These are phyloP conservation scores for Camponotus pennsylvanicus DNA, from an alignment of 1,140 invertebrate species.

Conservation along the genomic window DNA sequence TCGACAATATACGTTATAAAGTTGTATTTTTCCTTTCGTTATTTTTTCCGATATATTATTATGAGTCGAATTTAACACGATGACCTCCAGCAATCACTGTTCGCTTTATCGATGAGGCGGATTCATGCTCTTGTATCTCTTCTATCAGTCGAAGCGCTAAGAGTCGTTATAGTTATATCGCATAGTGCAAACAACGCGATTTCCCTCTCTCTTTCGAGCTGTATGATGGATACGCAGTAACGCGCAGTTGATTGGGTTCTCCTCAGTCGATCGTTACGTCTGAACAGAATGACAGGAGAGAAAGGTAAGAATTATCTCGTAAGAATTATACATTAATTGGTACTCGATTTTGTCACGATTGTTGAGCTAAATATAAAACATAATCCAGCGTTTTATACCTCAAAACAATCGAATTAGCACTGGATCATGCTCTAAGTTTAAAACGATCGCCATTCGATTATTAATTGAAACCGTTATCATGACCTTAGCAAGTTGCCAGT, in stretches of 20 bases:
- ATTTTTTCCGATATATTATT: neutral
- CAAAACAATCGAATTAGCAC: too few species aligned
- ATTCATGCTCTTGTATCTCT: neutral
- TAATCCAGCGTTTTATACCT: too few species aligned
- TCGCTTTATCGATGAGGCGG: neutral
- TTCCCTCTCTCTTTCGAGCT: neutral
- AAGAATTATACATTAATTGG: neutral
- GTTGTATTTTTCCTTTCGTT: neutral
- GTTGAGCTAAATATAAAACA: too few species aligned
- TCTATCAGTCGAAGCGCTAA: too few species aligned
- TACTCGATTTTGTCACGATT: neutral
- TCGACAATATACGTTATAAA: neutral
- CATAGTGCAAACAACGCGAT: neutral
- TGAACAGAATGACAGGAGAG: neutral
- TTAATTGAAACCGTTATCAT: neutral
- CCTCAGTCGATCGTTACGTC: neutral
- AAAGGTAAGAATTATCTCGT: neutral
- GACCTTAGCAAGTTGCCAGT: slow-evolving; percentile 60
- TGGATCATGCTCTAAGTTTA: neutral
- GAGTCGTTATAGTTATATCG: neutral
- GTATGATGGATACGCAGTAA: neutral
- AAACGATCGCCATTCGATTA: neutral
- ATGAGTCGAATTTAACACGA: neutral
- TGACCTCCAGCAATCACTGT: too few species aligned
- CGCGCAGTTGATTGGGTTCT: neutral